Evolutionary conservation across 2,113 vertebrate species (phyloP).

Genomic region (Cynoglossus semilaevis): DNA sequence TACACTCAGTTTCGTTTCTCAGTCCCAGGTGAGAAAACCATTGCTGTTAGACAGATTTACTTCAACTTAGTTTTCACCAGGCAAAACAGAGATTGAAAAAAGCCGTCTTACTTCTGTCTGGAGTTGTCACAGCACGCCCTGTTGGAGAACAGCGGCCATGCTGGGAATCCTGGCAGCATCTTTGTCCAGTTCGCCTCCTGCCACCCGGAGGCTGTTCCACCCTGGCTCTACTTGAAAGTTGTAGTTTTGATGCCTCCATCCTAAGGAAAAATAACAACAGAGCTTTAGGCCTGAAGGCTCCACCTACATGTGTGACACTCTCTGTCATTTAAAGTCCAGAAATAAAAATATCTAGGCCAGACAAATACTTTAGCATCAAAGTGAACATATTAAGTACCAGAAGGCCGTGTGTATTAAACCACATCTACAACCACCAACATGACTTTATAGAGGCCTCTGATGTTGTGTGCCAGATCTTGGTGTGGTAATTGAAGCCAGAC

Average conservation of each 20-base stretch:
- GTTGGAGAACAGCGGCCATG: constrained; percentile 69
- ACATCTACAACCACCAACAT: constrained; percentile 62
- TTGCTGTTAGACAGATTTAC: too few relatives aligned
- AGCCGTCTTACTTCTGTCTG: constrained; percentile 72
- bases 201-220: constrained; percentile 34
- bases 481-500: constrained; percentile 76
- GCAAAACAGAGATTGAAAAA: not conserved
- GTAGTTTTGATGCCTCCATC: constrained; percentile 59
- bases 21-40: too few relatives aligned
- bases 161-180: constrained; percentile 50
- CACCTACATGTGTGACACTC: constrained; percentile 1
- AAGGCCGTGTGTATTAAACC: constrained; percentile 49
- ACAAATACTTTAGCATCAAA: constrained; percentile 55
- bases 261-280: constrained; percentile 52
- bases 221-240: constrained; percentile 27
- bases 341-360: constrained; percentile 29
- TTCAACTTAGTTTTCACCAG: too few relatives aligned
- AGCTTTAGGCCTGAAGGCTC: too few relatives aligned
- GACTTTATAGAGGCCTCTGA: constrained; percentile 68
- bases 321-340: constrained; percentile 24
- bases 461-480: constrained; percentile 59
- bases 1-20: too few relatives aligned
- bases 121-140: constrained; percentile 66
- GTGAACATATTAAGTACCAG: constrained; percentile 58
- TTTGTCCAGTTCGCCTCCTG: constrained; percentile 3